Evolutionary conservation across 2,113 vertebrate species (phyloP), one percentile per base, ranked within the genome.

Genomic region (Neolamprologus sp.): DNA sequence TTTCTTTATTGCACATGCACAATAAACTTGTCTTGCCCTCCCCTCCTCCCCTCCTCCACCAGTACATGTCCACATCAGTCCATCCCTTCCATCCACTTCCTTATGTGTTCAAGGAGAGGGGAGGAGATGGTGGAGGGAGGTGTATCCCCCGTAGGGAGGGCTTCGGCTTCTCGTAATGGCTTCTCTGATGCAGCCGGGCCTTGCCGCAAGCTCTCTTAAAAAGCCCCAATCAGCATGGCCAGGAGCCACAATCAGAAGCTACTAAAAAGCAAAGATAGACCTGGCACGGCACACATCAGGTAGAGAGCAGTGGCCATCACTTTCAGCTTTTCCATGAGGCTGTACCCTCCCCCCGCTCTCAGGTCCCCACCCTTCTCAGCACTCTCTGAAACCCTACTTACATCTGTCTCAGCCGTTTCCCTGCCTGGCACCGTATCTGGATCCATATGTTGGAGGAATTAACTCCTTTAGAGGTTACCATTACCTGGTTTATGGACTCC

Each of bases 241-340:
- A 40, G 75, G 88, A 84, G 89, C 87, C 89, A 89, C 93, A 95
- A 95, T 95, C 94, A 95, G 87, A 30, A 63, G 85, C 89, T 71
- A 88, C 85, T 86, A 84, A 91, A 93, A 68, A 87, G 85, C 47
- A 84, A 84, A 91, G 80, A 83, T 53, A 81, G 91, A 87, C 81
- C 83, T 71, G 85, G 92, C 85, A 88, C 40, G 57, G 90, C 85
- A 89, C 73, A 51, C 42, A 51, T 51, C 73, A 78, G 73, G 45
- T 78, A n/a, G 73, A 80, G 86, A 86, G 88, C 63, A 90, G 87
- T 55, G 21, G 82, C 84, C 91, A 91, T 93, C 49, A 88, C 81
- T 19, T 79, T 5, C 49, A 73, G 71, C 63, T 78, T 90, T 54
- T 83, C 53, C 65, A 53, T 81, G 83, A 92, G 87, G 88, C 86